Evolutionary conservation across 2,797 vertebrate genomes (phyloP), one percentile per base, ranked within the genome.

Genomic region (Spheniscus humboldti): DNA sequence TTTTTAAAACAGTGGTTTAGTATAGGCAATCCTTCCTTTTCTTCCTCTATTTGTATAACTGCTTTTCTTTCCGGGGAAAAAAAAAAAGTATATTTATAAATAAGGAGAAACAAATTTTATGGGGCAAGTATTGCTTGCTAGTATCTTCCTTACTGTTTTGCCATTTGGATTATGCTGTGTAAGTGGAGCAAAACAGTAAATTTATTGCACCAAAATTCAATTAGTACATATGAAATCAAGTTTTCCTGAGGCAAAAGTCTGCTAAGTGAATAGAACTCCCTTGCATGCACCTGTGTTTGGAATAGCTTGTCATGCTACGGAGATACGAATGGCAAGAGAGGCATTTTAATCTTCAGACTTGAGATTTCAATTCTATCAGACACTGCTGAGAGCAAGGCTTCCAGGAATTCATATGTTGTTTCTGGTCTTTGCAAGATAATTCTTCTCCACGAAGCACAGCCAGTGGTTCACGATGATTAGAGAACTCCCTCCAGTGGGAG

Each of bases 401-500:
- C 39, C 64, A 84, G 84, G 60, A 76, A 77, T 62, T 79, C 39
- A 9, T 24, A 31, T 56, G 47, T 7, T 48, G 15, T 37, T 97
- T 69, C 64, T 71, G 45, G 39, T 81, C 17, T 67, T 92, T 17
- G 53, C 50, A 80, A 73, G 50, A 14, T 43, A 84, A 76, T 81
- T 73, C 59, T 87, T 69, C 68, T 82, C 48, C 56, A 76, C 77
- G 74, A 4, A 74, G 68, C 67, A 47, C 39, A 39, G 73, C 37
- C 39, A 35, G 85, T 8, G 33, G 64, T 37, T 81, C 78, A 59
- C 1, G 0, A 39, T 87, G 88, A 80, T 60, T 67, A 90, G 66
- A 96, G 62, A 90, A 85, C 97, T 94, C 97, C 95, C 97, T 96
- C 93, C 88, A 97, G 96, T 92, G 96, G 96, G 59, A 97, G 86